Base-by-base conservation (phyloP, 2,113 vertebrate species). In the Lynx canadensis region DNA sequence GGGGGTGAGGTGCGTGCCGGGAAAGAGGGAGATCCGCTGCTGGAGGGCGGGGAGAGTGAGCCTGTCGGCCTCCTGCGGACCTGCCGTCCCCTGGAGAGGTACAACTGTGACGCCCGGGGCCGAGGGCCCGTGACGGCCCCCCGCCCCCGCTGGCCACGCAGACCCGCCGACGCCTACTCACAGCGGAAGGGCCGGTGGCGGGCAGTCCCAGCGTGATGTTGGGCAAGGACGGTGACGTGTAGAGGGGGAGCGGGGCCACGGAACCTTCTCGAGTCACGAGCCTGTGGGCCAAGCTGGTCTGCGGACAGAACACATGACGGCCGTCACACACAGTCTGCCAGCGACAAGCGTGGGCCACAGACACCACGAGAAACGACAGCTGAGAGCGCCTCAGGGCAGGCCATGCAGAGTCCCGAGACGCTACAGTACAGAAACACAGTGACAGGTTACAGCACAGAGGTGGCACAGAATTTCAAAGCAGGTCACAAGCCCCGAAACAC, bases 191-290 rank as follows among this genome's bases (percentile, higher is more conserved):
- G 74, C 99, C 99, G 0, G 99, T 99, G 74, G 99, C 99, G 23
- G 99, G 99, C 80, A 99, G 99, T n/a, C 99, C 99, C 94, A 99
- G 98, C 0, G 99, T 99, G 98, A 99, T 99, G 99, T 99, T 99
- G 98, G 99, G 99, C 97, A 99, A 98, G 93, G 99, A 99, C 0
- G 99, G 99, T 0, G 99, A 99, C 0, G 99, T 99, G 98, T 99
- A 99, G 93, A 99, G 99, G 14, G 99, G 99, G 27, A 99, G 99
- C 13, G 99, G 99, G 25, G 99, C 99, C 29, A 99, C 97, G 0
- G 99, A 99, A 84, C 99, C 99, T 66, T 99, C 99, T 25, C 99
- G 99, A 21, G 98, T 98, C 92, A 99, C 99, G 3, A 99, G 98
- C 94, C 99, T 99, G 96, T 99, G 99, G 21, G 99, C 99, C 98